Percentiles rank a stretch among this genome's conserved stretches.
Conservation (phyloP, 2,113 vertebrate genomes). For the Nannospalax galili region DNA sequence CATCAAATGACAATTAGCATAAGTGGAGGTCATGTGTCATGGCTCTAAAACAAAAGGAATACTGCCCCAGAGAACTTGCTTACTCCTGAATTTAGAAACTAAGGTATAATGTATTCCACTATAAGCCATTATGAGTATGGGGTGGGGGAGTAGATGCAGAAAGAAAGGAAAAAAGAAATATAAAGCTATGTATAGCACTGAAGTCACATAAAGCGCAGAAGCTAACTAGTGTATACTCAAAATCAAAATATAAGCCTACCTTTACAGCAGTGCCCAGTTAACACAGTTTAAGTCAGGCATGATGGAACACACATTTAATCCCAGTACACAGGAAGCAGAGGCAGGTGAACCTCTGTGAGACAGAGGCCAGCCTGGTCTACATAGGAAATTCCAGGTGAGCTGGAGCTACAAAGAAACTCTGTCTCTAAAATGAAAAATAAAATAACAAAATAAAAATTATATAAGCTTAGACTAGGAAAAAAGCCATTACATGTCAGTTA, state of each 20-base stretch:
- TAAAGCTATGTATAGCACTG: background rate
- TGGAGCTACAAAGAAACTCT: no score
- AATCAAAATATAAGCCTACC: background rate
- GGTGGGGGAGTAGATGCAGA: background rate
- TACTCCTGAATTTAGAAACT: constrained; percentile 40
- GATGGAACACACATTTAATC: no score
- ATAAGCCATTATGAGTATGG: constrained; percentile 1
- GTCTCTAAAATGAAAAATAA: no score
- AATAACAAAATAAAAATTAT: no score
- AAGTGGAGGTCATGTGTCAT: background rate
- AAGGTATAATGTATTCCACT: constrained; percentile 30
- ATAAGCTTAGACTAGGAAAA: background rate
- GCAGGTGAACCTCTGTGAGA: no score
- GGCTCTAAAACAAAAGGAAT: constrained; percentile 27
- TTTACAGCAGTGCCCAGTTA: background rate
- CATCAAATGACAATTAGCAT: constrained; percentile 50
- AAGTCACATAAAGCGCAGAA: constrained; percentile 11
- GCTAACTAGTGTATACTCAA: background rate
- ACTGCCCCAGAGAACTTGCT: background rate
- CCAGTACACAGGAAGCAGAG: no score
- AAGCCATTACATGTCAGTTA: constrained; percentile 12
- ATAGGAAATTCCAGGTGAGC: no score
- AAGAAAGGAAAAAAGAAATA: background rate
- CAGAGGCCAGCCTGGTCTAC: no score
- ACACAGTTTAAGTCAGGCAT: background rate